These are phyloP conservation scores for Calameuta filiformis DNA, from an alignment of 2,888 invertebrate genomes.

Conservation along the genomic window DNA sequence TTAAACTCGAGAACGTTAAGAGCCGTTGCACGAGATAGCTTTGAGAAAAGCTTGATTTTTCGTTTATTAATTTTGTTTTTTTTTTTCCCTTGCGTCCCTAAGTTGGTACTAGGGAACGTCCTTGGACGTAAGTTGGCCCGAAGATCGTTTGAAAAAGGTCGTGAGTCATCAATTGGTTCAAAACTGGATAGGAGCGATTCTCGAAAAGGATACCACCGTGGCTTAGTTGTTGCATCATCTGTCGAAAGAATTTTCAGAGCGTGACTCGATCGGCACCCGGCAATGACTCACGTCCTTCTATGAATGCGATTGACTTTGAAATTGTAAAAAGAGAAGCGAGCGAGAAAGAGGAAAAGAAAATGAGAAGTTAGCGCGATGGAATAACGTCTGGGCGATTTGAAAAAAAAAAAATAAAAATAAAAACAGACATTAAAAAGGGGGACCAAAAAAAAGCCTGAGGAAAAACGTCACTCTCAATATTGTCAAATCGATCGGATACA, in stretches of 20 bases:
- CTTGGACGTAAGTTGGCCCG: background rate
- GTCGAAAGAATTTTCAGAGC: conserved; percentile 4
- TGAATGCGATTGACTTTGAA: background rate
- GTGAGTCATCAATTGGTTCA: conserved; percentile 2
- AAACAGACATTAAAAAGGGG: conserved; percentile 26
- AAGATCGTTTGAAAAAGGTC: background rate
- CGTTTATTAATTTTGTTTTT: background rate
- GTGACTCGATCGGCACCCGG: conserved; percentile 1
- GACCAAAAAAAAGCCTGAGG: background rate
- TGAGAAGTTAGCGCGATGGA: conserved; percentile 1
- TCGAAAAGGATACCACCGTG: background rate
- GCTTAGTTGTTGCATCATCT: background rate
- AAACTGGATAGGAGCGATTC: background rate
- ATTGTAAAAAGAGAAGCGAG: conserved; percentile 4
- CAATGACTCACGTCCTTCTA: conserved; percentile 5
- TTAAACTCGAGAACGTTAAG: background rate
- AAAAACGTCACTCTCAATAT: background rate
- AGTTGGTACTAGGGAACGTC: background rate
- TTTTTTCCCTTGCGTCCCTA: too few species aligned
- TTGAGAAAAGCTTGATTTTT: background rate
- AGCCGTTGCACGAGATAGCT: background rate
- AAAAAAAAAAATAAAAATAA: background rate
- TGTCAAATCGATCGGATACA: too few species aligned
- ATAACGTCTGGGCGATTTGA: conserved; percentile 8
- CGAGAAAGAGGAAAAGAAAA: background rate